These are phyloP conservation scores for Chrysaora quinquecirrha DNA, from an alignment of 30 jellyfish, hydroid and myxozoan species.

Conservation along the genomic window DNA sequence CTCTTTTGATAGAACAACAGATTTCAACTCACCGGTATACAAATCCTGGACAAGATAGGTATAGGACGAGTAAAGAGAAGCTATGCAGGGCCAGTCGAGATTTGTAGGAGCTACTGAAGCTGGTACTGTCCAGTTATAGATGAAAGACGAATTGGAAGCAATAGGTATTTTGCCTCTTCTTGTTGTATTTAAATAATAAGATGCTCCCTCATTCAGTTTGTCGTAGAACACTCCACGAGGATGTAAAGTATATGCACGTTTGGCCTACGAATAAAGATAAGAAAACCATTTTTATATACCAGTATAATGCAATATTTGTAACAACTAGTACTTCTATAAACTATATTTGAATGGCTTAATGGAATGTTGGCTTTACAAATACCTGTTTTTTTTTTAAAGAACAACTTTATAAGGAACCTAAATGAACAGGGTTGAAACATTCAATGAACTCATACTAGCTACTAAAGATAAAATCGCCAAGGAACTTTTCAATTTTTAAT, in stretches of 20 bases:
- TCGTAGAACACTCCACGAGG: conserved; percentile 75
- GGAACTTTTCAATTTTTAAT: no score
- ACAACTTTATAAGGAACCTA: no score
- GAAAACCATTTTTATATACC: not conserved
- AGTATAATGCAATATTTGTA: no score
- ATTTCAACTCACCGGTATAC: conserved; percentile 71
- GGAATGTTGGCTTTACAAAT: no score
- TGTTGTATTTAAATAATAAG: conserved; percentile 43
- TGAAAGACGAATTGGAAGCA: conserved; percentile 19
- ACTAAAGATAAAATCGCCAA: no score
- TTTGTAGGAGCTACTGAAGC: conserved; percentile 41
- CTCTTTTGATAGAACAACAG: no score
- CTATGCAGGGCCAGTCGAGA: conserved; percentile 67
- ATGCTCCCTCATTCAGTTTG: conserved; percentile 49
- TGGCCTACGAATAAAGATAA: conserved; percentile 20
- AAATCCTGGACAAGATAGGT: conserved; percentile 59
- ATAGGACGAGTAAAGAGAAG: conserved; percentile 51
- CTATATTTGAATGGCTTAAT: no score
- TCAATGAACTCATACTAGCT: no score
- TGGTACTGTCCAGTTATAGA: conserved; percentile 62
- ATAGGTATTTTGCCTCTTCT: conserved; percentile 16
- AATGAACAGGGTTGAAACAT: no score
- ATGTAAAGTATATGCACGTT: conserved; percentile 61
- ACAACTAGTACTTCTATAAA: no score
- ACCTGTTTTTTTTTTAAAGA: no score